Conservation (phyloP, 1,140 invertebrate species). For the Pseudomyrmex concolor region DNA sequence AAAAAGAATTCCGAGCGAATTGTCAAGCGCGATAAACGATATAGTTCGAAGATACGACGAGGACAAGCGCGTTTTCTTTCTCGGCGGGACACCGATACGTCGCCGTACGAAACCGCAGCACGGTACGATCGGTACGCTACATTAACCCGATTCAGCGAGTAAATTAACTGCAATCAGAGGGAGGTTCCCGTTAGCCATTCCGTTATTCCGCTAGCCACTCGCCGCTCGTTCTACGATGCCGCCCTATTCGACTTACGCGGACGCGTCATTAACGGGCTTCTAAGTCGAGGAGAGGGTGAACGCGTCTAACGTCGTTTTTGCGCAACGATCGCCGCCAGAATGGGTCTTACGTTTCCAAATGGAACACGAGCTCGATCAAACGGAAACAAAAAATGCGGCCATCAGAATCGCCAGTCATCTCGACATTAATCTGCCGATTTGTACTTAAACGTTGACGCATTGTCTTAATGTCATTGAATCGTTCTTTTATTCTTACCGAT, state of each 20-base stretch:
- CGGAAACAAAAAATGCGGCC: slow-evolving; percentile 35
- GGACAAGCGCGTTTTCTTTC: slow-evolving; percentile 46
- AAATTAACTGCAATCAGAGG: slow-evolving; percentile 85
- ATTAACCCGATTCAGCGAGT: slow-evolving; percentile 84
- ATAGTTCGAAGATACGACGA: neutral
- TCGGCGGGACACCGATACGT: slow-evolving; percentile 64
- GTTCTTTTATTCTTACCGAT: neutral
- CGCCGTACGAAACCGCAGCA: slow-evolving; percentile 63
- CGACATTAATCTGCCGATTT: slow-evolving; percentile 17
- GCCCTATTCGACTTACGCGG: slow-evolving; percentile 60
- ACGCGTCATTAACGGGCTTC: slow-evolving; percentile 64
- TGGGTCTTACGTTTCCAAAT: slow-evolving; percentile 31
- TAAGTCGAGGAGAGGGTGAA: slow-evolving; percentile 42
- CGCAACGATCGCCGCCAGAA: slow-evolving; percentile 57
- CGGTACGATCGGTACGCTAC: slow-evolving; percentile 79
- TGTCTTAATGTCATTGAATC: neutral
- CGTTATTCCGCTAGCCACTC: slow-evolving; percentile 76
- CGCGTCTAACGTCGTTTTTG: slow-evolving; percentile 73
- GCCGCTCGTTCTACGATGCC: slow-evolving; percentile 68
- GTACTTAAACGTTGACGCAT: neutral
- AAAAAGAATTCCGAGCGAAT: neutral
- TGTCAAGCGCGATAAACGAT: slow-evolving; percentile 17
- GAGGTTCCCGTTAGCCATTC: slow-evolving; percentile 79
- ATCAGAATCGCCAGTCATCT: slow-evolving; percentile 42
- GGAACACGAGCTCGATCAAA: slow-evolving; percentile 60